These are phyloP conservation scores for Aldabrachelys gigantea DNA, from an alignment of 2,113 vertebrate species.

Conservation along the genomic window DNA sequence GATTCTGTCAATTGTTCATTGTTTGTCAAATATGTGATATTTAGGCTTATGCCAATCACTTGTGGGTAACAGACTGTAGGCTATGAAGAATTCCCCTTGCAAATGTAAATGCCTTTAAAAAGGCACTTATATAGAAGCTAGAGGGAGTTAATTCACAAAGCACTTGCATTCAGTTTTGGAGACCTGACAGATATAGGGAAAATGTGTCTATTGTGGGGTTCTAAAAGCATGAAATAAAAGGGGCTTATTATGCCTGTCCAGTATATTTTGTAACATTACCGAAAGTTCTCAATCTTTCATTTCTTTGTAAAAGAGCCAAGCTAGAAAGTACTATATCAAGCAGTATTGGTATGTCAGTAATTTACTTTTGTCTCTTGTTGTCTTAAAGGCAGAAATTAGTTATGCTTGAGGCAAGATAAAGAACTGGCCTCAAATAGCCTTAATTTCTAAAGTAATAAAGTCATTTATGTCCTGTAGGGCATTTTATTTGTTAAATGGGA, in stretches of 20 bases:
- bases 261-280: neutral
- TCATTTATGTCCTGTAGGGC: neutral
- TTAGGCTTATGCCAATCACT: neutral
- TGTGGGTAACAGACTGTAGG: neutral
- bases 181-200: neutral
- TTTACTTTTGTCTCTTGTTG: neutral
- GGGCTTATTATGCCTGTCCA: neutral
- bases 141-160: neutral
- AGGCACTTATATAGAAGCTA: neutral
- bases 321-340: neutral
- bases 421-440: neutral
- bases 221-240: neutral
- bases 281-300: neutral
- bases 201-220: neutral
- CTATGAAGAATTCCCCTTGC: neutral
- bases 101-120: neutral
- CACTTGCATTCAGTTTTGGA: neutral
- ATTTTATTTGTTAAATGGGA: neutral
- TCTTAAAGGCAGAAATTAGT: neutral
- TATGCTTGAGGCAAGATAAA: neutral
- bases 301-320: neutral
- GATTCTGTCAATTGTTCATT: neutral
- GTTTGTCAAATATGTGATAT: neutral
- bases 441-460: neutral
- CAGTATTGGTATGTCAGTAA: neutral